Conservation (phyloP, 2,797 vertebrate species). For the Halcyon badia region DNA sequence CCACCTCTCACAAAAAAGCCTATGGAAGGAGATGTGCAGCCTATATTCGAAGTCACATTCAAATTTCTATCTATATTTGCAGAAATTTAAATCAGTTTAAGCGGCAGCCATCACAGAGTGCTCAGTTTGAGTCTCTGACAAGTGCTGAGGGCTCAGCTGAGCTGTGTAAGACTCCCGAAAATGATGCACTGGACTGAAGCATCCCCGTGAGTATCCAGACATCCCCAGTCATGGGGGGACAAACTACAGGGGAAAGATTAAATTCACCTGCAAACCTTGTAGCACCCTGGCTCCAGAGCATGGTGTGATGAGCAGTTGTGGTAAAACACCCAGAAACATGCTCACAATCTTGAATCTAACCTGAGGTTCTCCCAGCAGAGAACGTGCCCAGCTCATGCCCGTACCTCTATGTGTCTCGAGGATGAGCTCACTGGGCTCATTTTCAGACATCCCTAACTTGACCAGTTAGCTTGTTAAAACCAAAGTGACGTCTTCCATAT, state of each 20-base stretch:
- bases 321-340: not conserved
- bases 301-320: rapidly evolving
- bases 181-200: not conserved
- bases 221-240: rapidly evolving
- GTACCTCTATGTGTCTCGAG: not conserved
- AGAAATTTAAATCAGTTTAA: not conserved
- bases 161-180: not conserved
- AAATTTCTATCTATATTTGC: not conserved
- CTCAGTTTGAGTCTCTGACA: not conserved
- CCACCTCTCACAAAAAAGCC: not conserved
- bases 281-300: rapidly evolving
- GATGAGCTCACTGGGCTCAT: not conserved
- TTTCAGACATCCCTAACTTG: not conserved
- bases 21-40: not conserved
- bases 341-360: not conserved
- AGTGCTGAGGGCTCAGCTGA: not conserved
- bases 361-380: not conserved
- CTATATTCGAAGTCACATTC: not conserved
- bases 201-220: rapidly evolving
- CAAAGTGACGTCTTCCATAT: not conserved
- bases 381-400: rapidly evolving
- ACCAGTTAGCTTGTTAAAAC: rapidly evolving
- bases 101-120: not conserved
- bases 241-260: not conserved
- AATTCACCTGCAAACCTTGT: not conserved